Evolutionary conservation across 2,113 vertebrate genomes (phyloP), one percentile per base, ranked within the genome.

Genomic region (Sisor rabdophorus): DNA sequence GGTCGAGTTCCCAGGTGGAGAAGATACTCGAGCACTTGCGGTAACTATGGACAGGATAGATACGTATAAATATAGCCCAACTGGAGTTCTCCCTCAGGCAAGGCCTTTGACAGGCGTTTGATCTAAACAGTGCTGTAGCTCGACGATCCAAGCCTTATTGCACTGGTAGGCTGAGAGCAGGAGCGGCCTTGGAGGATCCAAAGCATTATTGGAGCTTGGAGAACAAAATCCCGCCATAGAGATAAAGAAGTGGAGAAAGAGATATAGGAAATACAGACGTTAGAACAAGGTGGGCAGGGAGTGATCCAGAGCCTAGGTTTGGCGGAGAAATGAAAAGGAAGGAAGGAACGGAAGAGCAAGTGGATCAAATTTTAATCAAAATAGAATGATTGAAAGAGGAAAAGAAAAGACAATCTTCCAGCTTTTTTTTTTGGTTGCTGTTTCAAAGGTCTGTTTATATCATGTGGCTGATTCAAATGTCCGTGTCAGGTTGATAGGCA

Each of bases 191-290:
- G 78, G 88, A 92, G 90, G 83, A 89, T 88, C 86, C 88, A 88
- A 86, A 86, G 86, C 88, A 87, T 92, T 93, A 93, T 93, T 93
- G 91, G 89, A 88, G 90, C 87, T 88, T 81, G 81, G 85, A 87
- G 87, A 87, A 87, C 88, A 89, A 87, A 89, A 90, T 89, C 87
- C 87, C 88, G 85, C 55, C 65, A 82, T 86, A 87, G 87, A 85
- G 82, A 87, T 65, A 44, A 4, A 83, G 72, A 83, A 74, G 84
- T 83, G 78, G 84, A 82, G 71, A 81, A 77, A 71, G 69, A 54
- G 40, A 73, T 60, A 19, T 58, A 74, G 71, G 71, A 64, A 24
- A 55, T 58, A 40, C 22, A 76, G 65, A 78, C 24, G 24, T 69
- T 52, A 24, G 64, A 48, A 40, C 60, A 19, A 26, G 15, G 32